Percentiles rank a stretch among this genome's conserved stretches.
These are phyloP conservation scores for Philhelius pedissequus DNA, from an alignment of 2,888 invertebrate species.

Conservation along the genomic window DNA sequence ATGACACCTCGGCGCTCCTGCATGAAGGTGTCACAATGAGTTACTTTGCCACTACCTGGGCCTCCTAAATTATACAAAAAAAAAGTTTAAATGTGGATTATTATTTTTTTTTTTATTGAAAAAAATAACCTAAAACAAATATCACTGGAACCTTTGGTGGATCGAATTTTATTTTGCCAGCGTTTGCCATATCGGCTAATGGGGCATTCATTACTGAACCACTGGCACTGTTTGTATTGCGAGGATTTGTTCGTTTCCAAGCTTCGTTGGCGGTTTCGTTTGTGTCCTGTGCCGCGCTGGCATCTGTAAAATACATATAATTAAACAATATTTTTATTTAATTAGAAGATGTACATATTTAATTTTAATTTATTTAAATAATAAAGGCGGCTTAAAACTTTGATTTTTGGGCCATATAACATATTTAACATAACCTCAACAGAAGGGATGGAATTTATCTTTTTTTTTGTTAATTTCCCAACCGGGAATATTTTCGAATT, in stretches of 20 bases:
- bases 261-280: constrained; percentile 80
- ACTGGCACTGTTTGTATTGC: constrained; percentile 72
- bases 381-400: too few relatives aligned
- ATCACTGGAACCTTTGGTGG: constrained; percentile 92
- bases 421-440: too few relatives aligned
- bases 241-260: constrained; percentile 75
- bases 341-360: too few relatives aligned
- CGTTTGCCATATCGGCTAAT: constrained; percentile 87
- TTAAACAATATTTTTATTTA: too few relatives aligned
- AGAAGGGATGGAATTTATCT: too few relatives aligned
- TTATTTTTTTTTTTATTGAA: too few relatives aligned
- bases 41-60: constrained; percentile 98
- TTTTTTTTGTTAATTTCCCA: too few relatives aligned
- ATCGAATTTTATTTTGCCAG: constrained; percentile 90
- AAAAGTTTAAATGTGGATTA: not conserved
- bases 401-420: too few relatives aligned
- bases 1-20: constrained; percentile 91
- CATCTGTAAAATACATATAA: constrained; percentile 74
- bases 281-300: constrained; percentile 88
- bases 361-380: too few relatives aligned
- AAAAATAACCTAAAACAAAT: constrained; percentile 91
- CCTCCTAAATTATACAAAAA: constrained; percentile 82
- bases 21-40: constrained; percentile 95
- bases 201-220: constrained; percentile 82
- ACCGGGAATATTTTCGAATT: too few relatives aligned